Evolutionary conservation across 2,888 invertebrate species (phyloP), one percentile per base, ranked within the genome.

Genomic region (Pristionchus exspectatus): DNA sequence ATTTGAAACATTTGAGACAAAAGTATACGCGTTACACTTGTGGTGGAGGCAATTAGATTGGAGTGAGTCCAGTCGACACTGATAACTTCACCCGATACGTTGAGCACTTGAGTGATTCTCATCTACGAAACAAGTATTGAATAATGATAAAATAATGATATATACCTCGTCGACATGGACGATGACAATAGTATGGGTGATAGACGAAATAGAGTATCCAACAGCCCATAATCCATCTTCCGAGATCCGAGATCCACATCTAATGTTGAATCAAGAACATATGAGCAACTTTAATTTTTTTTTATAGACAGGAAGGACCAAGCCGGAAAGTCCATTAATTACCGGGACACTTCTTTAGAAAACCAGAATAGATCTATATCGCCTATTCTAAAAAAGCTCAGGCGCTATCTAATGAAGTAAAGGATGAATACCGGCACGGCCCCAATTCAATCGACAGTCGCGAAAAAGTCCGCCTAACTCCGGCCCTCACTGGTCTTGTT

Each of bases 211-310:
- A 9, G 27, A 44, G n/a, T 69, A 69, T 87, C 30, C 66, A 16
- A 69, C 69, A 30, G 87, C 87, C 87, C 87, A 87, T 44, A 44
- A 16, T 27, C 69, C 69, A 9, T 50, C 69, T 14, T 50, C 38
- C 12, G n/a, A 50, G 50, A 87, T 87, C 24, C 85, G n/a, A 56
- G 59, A 56, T 18, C 59, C 33, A 56, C 85, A 63, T 59, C 85
- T 56, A 10, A 33, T 12, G 27, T 50, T 54, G 2, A 38, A 5
- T 18, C 38, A 85, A 59, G 30, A 12, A 50, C 44, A 10, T 50
- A n/a, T 59, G 16, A 59, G 16, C 21, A 10, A 56, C 21, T 21
- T 18, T 44, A n/a, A 24, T 59, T 33, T 24, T 33, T 24, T n/a
- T 7, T 87, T 7, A 21, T 24, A 10, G 33, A 66, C 84, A 38